Base-by-base conservation (phyloP, 23 tunicate genomes). In the Styela plicata region DNA sequence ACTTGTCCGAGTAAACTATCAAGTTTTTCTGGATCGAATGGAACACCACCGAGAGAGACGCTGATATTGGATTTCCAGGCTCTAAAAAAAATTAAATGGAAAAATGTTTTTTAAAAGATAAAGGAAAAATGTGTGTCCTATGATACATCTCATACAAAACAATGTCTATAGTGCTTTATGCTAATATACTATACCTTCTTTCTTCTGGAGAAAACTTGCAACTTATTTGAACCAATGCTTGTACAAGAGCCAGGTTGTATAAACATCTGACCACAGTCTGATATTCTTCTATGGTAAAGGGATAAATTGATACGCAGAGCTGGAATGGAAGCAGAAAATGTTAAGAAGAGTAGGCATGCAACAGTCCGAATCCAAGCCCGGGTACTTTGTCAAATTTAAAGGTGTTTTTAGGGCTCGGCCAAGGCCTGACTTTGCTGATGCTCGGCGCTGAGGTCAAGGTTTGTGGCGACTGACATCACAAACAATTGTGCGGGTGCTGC, bases 201-300 rank as follows among this genome's bases (percentile, higher is more conserved):
- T 91, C 97, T 2, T 91, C 85, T 7, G 79, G 27, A 2, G 90
- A 86, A 71, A 91, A 91, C 61, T 91, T 78, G 86, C 80, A 81
- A 67, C 70, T 33, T 19, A 83, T 52, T 0, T 83, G 78, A 10
- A 86, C 23, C 34, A 91, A 84, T 2, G 90, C 82, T 79, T 86
- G 87, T 29, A 83, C 75, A 63, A 81, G 83, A 3, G 79, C 83
- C 36, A 91, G 85, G 63, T 86, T 83, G 78, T 82, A 91, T 21
- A 91, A 36, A 17, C 61, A 31, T 31, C 79, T 85, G 1, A 86
- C 86, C 52, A 31, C 34, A 7, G 70, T 25, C 63, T 78, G 94
- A 37, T 36, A 89, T 36, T 84, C 52, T 28, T 69, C 73, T 0
- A 84, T 74, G 13, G 88, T 27, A 3, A 79, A 57, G 10, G 81